These are phyloP conservation scores for Romanomermis culicivorax DNA, from an alignment of 2,888 invertebrate genomes.

Conservation along the genomic window DNA sequence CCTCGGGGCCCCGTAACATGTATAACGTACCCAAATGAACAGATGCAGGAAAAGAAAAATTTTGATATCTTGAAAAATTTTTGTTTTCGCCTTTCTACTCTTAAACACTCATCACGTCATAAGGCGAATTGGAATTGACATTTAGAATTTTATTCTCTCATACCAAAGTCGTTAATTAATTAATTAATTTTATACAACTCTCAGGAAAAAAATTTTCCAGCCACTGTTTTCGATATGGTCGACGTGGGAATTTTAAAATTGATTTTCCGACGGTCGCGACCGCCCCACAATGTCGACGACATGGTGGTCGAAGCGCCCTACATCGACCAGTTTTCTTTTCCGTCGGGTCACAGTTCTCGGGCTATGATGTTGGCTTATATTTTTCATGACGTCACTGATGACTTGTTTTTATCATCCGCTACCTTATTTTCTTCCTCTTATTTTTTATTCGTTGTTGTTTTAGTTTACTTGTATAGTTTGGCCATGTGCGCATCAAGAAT, in stretches of 20 bases:
- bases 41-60: too few species aligned
- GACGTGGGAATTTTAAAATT: background rate
- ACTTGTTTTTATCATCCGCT: slow-evolving; percentile 2
- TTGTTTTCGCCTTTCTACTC: too few species aligned
- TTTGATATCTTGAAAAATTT: too few species aligned
- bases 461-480: slow-evolving; percentile 28
- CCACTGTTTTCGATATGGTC: background rate
- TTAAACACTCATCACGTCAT: too few species aligned
- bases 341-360: slow-evolving; percentile 78
- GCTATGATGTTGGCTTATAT: slow-evolving; percentile 47
- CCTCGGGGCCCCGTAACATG: too few species aligned
- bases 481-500: slow-evolving; percentile 55
- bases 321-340: slow-evolving; percentile 65
- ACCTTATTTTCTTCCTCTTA: too few species aligned
- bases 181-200: too few species aligned
- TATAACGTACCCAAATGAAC: too few species aligned
- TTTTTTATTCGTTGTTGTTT: background rate
- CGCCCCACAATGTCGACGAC: background rate
- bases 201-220: too few species aligned
- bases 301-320: slow-evolving; percentile 15
- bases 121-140: too few species aligned
- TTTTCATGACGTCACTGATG: slow-evolving; percentile 11
- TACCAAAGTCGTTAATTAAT: too few species aligned
- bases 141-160: too few species aligned
- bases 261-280: background rate